Evolutionary conservation across 53 echinoderm and acorn worm genomes (phyloP), one percentile per base, ranked within the genome.

Genomic region (Echinometra lucunter): DNA sequence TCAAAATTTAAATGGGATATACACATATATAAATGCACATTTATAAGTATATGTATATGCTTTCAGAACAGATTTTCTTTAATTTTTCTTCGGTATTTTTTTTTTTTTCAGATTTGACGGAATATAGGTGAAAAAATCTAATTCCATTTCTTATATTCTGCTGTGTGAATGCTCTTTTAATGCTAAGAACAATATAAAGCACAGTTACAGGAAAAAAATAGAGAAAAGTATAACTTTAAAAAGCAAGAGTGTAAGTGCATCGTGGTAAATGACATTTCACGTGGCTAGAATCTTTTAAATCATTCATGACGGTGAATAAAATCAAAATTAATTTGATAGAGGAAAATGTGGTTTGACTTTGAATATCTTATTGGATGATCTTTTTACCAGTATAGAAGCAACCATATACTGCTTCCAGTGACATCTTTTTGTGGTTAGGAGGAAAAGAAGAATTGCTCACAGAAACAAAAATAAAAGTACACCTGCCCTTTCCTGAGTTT

Each of bases 301-400:
- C 70, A 70, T 70, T 28, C 72, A 72, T 28, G 72, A 72, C 28
- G 72, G 16, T 32, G 28, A 72, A 35, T 72, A 35, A 13, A 72
- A 34, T n/a, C n/a, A 13, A 72, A 12, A 72, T 72, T 34, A 72
- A 72, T 72, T 72, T 72, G 72, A 72, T 72, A 72, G 35, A 70
- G 72, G 72, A 35, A 53, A 53, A 53, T n/a, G 72, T 72, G 72
- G 72, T 34, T 72, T 72, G 72, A 72, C 72, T 72, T 72, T 35
- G 72, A 72, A 72, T 34, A 13, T 72, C 7, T 34, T 32, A 72
- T 72, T 72, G 15, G 28, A 72, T 72, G 10, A 72, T 72, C n/a
- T n/a, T 72, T n/a, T 12, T 12, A 72, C 35, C 35, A 15, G 72
- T 72, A n/a, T n/a, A 72, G 35, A 35, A 72, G 35, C 72, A 35